Evolutionary conservation across 2,797 vertebrate species (phyloP).

Genomic region (Balearica regulorum): DNA sequence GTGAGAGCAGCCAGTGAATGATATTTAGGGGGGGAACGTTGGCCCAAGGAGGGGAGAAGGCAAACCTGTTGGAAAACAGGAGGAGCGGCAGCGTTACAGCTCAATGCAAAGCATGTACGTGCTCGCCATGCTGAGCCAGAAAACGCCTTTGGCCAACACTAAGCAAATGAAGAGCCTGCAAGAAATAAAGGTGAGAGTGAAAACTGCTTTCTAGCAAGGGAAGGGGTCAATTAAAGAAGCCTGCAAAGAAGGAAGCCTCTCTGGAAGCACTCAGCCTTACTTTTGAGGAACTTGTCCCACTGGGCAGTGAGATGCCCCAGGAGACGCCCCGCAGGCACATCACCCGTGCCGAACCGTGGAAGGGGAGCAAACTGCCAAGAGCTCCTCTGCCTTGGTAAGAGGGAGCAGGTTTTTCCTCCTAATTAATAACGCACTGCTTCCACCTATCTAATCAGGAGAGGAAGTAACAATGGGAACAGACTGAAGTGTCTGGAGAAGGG

Average conservation of each 20-base stretch:
- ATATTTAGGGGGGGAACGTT: rapidly evolving
- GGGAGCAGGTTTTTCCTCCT: neutral
- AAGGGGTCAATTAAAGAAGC: neutral
- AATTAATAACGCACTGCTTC: slow-evolving; percentile 33
- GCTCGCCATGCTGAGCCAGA: neutral
- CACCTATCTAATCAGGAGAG: slow-evolving; percentile 24
- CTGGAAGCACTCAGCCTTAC: neutral
- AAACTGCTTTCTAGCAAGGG: neutral
- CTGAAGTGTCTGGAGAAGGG: slow-evolving; percentile 12
- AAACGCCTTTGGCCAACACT: neutral
- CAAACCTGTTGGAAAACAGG: neutral
- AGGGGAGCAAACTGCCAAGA: neutral
- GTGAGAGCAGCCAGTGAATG: neutral
- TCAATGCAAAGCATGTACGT: neutral
- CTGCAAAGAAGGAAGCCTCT: neutral
- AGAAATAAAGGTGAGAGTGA: neutral
- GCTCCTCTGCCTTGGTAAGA: neutral
- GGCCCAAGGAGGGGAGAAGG: neutral
- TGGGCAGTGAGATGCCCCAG: neutral
- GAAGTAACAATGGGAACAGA: neutral
- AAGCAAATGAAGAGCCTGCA: neutral
- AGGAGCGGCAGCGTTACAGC: neutral
- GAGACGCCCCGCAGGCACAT: neutral
- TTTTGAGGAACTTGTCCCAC: neutral
- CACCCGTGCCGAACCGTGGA: rapidly evolving